These are phyloP conservation scores for Drosophila truncata DNA, from an alignment of 1,140 invertebrate genomes.

Conservation along the genomic window DNA sequence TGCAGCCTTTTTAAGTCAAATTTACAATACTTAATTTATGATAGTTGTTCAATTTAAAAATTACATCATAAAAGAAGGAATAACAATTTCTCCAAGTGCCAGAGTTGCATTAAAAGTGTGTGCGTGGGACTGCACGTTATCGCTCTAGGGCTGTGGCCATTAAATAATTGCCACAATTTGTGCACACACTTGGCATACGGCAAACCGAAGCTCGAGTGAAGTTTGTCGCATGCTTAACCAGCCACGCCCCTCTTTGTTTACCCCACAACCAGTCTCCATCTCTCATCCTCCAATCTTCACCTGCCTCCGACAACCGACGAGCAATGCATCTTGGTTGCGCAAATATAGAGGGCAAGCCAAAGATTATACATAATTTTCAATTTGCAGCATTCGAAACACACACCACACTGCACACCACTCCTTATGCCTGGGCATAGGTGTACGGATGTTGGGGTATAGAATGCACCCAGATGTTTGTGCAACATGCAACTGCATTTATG, in stretches of 20 bases:
- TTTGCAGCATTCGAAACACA: constrained; percentile 59
- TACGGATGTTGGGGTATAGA: constrained; percentile 7
- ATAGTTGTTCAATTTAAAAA: background rate
- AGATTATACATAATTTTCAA: constrained; percentile 81
- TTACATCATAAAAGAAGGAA: background rate
- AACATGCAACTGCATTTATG: constrained; percentile 74
- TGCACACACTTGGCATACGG: constrained; percentile 69
- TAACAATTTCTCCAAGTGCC: background rate
- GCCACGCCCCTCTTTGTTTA: constrained; percentile 3
- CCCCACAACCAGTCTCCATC: background rate
- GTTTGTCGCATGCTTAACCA: constrained; percentile 35
- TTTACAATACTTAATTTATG: background rate
- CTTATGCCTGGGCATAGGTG: background rate
- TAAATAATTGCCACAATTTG: constrained; percentile 81
- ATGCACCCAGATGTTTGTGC: constrained; percentile 52
- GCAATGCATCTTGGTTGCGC: constrained; percentile 69
- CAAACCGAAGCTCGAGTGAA: constrained; percentile 53
- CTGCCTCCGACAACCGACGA: constrained; percentile 11
- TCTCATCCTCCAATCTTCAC: background rate
- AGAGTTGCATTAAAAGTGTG: background rate
- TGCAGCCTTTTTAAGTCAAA: no score
- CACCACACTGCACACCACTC: background rate
- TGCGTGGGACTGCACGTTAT: constrained; percentile 52
- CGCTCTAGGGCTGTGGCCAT: constrained; percentile 63
- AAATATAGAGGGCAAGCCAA: constrained; percentile 69